Evolutionary conservation across 2,113 vertebrate species (phyloP).

Genomic region (Actinemys pallida): DNA sequence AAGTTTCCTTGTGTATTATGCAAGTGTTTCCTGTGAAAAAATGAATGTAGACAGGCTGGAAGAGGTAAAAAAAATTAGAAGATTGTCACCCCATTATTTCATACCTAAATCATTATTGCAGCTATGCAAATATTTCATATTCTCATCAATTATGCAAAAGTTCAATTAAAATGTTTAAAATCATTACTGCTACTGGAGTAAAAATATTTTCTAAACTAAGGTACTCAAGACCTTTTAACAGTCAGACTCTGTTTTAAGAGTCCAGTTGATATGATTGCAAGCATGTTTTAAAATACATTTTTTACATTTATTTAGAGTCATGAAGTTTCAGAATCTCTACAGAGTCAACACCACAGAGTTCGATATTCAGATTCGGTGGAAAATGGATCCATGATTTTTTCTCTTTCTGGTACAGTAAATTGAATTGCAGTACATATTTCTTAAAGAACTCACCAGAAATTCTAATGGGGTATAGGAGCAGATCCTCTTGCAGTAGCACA

Average conservation of each 20-base stretch:
- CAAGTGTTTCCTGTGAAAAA: slow-evolving; percentile 16
- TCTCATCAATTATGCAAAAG: background rate
- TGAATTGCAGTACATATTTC: background rate
- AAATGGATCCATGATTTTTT: slow-evolving; percentile 88
- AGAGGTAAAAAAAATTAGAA: background rate
- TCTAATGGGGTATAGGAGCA: background rate
- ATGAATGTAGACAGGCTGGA: background rate
- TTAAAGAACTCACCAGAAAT: background rate
- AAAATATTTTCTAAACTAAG: background rate
- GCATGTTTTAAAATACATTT: slow-evolving; percentile 44
- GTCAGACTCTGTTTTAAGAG: background rate
- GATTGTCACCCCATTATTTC: background rate
- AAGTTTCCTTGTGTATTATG: slow-evolving; percentile 30
- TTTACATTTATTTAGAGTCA: slow-evolving; percentile 81
- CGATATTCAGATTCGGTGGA: slow-evolving; percentile 88
- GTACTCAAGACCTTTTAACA: background rate
- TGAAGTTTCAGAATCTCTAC: slow-evolving; percentile 79
- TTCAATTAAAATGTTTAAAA: background rate
- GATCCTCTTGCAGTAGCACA: background rate
- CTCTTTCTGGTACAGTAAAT: slow-evolving; percentile 86
- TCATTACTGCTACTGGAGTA: background rate
- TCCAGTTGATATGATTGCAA: slow-evolving; percentile 10
- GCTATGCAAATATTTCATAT: background rate
- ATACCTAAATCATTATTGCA: background rate
- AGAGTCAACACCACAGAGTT: slow-evolving; percentile 85